A percentile compares a stretch with the other conserved stretches of the same genome.
Conservation (phyloP, 2,113 vertebrate species). For the Syrrhaptes paradoxus region DNA sequence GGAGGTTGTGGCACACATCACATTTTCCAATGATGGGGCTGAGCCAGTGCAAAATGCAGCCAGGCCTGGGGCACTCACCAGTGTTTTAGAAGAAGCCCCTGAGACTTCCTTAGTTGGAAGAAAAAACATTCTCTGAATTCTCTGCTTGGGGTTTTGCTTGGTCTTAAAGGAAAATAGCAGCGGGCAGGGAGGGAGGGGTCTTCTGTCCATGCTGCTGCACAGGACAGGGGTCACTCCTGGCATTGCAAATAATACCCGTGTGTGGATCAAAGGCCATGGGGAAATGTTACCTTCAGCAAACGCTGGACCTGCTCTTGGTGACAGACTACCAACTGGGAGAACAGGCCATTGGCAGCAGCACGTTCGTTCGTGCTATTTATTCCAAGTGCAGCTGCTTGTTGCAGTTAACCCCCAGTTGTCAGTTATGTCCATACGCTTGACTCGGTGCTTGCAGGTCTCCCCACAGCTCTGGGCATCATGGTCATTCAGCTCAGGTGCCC, state of each 20-base stretch:
- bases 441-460: rapidly evolving
- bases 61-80: conserved; percentile 6
- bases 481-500: not conserved
- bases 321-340: not conserved
- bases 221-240: not conserved
- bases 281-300: not conserved
- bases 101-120: conserved; percentile 58
- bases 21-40: not conserved
- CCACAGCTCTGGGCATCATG: not conserved
- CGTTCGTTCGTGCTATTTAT: not conserved
- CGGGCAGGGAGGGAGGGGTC: not conserved
- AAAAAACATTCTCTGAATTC: conserved; percentile 72
- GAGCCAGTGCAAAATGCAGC: not conserved
- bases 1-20: not conserved
- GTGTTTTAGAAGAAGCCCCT: conserved; percentile 36
- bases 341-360: not conserved
- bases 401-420: not conserved
- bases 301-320: not conserved
- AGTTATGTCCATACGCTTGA: rapidly evolving
- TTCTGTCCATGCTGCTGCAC: rapidly evolving
- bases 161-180: conserved; percentile 2
- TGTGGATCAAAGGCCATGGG: not conserved
- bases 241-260: not conserved
- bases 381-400: not conserved
- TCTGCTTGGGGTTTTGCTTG: conserved; percentile 39